These are phyloP conservation scores for Orcinus orca DNA, from an alignment of 2,113 vertebrate species.

Conservation along the genomic window DNA sequence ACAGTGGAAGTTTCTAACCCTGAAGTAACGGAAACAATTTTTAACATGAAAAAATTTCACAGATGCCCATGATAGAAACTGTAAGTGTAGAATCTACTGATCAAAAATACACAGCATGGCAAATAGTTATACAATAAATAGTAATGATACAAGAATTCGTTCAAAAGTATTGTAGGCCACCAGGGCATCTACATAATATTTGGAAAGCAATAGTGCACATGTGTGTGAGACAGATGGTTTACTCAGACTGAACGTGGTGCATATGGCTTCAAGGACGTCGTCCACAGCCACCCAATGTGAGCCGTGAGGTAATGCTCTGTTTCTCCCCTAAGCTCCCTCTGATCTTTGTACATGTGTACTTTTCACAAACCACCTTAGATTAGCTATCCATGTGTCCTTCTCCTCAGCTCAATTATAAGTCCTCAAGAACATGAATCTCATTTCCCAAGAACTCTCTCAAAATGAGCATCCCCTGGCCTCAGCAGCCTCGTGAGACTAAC, in stretches of 20 bases:
- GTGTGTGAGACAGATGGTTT: neutral
- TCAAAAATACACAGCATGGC: neutral
- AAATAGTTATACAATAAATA: constrained; percentile 29
- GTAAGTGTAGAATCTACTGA: neutral
- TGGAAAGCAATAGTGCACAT: neutral
- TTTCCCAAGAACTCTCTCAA: neutral
- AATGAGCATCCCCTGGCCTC: neutral
- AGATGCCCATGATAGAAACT: neutral
- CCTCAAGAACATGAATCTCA: neutral
- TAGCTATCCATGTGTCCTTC: neutral
- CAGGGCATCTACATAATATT: neutral
- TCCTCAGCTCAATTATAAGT: neutral
- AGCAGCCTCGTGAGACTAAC: neutral
- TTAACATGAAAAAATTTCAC: neutral
- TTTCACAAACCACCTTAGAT: neutral
- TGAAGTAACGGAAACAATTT: neutral
- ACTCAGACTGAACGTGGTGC: neutral
- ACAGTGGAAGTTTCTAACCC: neutral
- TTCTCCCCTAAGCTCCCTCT: neutral
- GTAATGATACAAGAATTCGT: neutral
- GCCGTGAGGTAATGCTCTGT: neutral
- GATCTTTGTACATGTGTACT: neutral
- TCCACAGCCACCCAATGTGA: neutral
- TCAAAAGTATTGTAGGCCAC: neutral
- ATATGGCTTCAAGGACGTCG: neutral